phyloP scores from a whole-genome alignment of 2,113 vertebrate genomes.

The Caracal caracal region DNA sequence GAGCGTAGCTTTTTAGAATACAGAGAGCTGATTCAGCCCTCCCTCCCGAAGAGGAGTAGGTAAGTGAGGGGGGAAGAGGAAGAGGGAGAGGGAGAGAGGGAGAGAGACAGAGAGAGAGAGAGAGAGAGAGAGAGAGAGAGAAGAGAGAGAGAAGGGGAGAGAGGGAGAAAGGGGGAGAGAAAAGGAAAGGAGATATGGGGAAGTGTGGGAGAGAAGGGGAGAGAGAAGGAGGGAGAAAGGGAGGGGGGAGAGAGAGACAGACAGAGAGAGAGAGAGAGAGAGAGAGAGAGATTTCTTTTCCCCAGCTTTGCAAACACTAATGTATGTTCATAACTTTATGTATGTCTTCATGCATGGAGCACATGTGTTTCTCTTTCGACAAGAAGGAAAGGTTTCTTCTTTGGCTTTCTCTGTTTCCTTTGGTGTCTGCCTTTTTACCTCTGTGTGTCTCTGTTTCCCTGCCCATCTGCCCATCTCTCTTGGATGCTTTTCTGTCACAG shows the following conservation, averaged over 20 bases:
- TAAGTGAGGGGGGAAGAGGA: not conserved
- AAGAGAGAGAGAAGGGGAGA: not conserved
- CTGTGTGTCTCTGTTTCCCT: not conserved
- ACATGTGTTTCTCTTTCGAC: not conserved
- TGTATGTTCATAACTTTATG: not conserved
- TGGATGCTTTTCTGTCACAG: not conserved
- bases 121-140: not conserved
- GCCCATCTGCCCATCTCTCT: not conserved
- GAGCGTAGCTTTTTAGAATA: conserved; percentile 15
- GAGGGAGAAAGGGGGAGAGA: no score
- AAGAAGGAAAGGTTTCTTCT: not conserved
- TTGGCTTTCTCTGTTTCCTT: not conserved
- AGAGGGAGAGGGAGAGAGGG: not conserved
- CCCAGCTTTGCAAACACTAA: not conserved
- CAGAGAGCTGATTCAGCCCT: conserved; percentile 46
- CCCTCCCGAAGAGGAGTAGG: not conserved
- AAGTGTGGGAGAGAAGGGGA: not conserved
- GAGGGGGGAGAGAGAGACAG: no score
- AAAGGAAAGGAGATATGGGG: not conserved
- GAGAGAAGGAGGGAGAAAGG: not conserved
- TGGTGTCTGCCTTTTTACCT: not conserved
- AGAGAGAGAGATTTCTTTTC: not conserved
- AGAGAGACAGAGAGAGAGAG: not conserved
- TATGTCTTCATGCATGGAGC: not conserved
- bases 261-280: not conserved